Percentiles rank a stretch among this genome's conserved stretches.
Conservation (phyloP, 2,113 vertebrate genomes). For the Cavia porcellus region DNA sequence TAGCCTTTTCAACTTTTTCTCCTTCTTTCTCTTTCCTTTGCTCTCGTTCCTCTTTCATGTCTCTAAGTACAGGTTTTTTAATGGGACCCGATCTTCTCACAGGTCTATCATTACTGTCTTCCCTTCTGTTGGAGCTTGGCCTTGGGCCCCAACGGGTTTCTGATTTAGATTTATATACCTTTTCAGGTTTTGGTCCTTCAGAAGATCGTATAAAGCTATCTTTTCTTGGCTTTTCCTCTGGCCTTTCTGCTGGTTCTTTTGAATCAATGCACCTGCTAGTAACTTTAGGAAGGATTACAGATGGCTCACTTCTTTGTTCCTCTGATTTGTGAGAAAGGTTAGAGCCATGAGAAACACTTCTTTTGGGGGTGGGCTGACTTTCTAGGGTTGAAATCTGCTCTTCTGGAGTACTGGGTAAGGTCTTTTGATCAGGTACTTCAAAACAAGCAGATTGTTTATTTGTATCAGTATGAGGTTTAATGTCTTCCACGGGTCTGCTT, state of each 20-base stretch:
- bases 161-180: conserved; percentile 94
- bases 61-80: conserved; percentile 97
- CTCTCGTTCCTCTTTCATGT: conserved; percentile 99
- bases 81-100: conserved; percentile 97
- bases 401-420: conserved; percentile 87
- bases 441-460: conserved; percentile 86
- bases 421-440: conserved; percentile 89
- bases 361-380: conserved; percentile 92
- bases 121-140: conserved; percentile 91
- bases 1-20: conserved; percentile 85
- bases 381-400: conserved; percentile 88
- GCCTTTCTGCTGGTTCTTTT: conserved; percentile 91
- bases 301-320: conserved; percentile 92
- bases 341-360: conserved; percentile 94
- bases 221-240: conserved; percentile 93
- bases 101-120: conserved; percentile 94
- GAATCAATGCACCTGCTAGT: conserved; percentile 85
- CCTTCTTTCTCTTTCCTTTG: conserved; percentile 96
- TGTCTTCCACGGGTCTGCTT: conserved; percentile 91
- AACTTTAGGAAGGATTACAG: conserved; percentile 87
- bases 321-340: conserved; percentile 94
- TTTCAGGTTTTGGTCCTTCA: conserved; percentile 94
- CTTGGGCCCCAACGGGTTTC: conserved; percentile 97
- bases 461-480: conserved; percentile 87
- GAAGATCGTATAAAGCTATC: conserved; percentile 90